Base-by-base conservation (phyloP, 2,797 vertebrate species). In the Melanotaenia pygmaea region DNA sequence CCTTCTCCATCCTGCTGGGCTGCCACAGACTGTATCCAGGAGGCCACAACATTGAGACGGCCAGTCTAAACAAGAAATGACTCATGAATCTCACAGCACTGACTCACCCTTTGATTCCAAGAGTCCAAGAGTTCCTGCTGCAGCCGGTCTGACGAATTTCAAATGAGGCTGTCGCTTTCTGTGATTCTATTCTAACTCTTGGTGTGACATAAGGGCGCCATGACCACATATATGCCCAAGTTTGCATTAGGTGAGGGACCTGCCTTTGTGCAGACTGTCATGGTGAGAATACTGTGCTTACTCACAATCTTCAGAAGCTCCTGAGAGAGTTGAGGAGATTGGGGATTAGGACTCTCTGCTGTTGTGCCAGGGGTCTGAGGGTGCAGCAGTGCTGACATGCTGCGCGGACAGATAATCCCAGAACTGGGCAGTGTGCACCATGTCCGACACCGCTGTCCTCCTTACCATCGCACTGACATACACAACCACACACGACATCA, bases 21-120 rank as follows among this genome's bases (percentile, higher is more conserved):
- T 99, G 98, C 93, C 96, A 98, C 92, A 95, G 93, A 91, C 93
- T 98, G 69, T 96, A 97, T 88, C 97, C 97, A 16, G 73, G 95
- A 1, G 94, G 91, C 86, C 96, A 97, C 34, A 95, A 96, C 80
- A 94, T 98, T 54, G 97, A 99, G 93, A 97, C 96, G 1, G 95
- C 97, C 57, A 97, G 97, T 93, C 95, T 98, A 74, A 98, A 98
- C 91, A 98, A 99, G 88, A 97, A 97, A 0, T 97, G 96, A 89
- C 95, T 91, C 88, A 89, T 2, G 64, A 78, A 80, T 89, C 86
- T 83, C 72, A 50, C 78, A 78, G 76, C 79, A 75, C 84, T 91
- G 92, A 91, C 85, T 92, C 89, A 89, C 84, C 76, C 74, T 71
- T 80, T 76, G 65, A 79, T 80, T 81, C 82, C 71, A 80, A 72